Base-by-base conservation (phyloP, 2,113 vertebrate species). In the Indri indri region DNA sequence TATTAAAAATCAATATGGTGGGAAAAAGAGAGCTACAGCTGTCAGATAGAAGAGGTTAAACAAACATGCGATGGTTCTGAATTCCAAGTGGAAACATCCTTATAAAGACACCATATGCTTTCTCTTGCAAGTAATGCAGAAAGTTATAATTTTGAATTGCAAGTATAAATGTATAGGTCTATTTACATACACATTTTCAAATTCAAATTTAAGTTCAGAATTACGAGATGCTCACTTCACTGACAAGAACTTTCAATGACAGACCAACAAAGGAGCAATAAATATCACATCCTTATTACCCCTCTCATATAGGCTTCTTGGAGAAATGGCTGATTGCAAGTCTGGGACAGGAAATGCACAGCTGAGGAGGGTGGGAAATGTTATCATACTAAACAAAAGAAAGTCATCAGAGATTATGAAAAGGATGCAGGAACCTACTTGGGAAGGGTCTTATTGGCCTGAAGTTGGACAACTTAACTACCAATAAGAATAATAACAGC, bases 131-230 rank as follows among this genome's bases (percentile, higher is more conserved):
- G 11, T 40, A 82, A 79, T 8, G 2, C 63, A 40, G 5, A 65
- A 57, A 68, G 10, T 54, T 65, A 8, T 68, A 54, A 85, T 74
- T 85, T 42, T n/a, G n/a, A 92, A 71, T 77, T 65, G 13, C 47
- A 84, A 27, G 7, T 81, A 13, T 16, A 88, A 37, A 47, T 47
- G 9, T 32, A 0, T 42, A 9, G 37, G 9, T 25, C 47, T 74
- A 85, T 91, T 63, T 89, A 45, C 10, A 42, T 22, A 73, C 2
- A 34, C 7, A 25, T 42, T 89, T 81, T 91, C 25, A 80, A 76
- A n/a, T 81, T 94, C 57, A 88, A n/a, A 88, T 57, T 87, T 37
- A 82, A 95, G 81, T 89, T 88, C 13, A 27, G 34, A 30, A 42
- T 74, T 71, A 37, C 27, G 52, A 83, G n/a, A 34, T 77, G 27